Percentiles rank a stretch among this genome's conserved stretches.
Evolutionary conservation across 2,113 vertebrate species (phyloP).

Genomic region (Lanius collurio): DNA sequence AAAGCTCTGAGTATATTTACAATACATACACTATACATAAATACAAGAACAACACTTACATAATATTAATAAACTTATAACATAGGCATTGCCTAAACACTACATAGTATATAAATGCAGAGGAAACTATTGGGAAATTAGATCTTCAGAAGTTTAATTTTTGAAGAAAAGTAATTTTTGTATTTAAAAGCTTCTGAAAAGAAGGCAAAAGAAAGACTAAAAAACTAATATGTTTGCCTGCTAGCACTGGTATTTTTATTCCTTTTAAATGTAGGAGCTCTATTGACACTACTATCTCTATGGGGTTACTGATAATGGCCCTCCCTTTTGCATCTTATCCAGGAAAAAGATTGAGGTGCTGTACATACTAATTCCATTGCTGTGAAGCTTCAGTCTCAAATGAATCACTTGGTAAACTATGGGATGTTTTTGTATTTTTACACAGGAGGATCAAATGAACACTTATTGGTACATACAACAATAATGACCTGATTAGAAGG

Average conservation of each 20-base stretch:
- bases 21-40: slow-evolving; percentile 99
- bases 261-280: slow-evolving; percentile 42
- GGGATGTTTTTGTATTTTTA: slow-evolving; percentile 73
- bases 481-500: slow-evolving; percentile 33
- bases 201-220: slow-evolving; percentile 72
- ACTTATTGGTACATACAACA: background rate
- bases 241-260: slow-evolving; percentile 61
- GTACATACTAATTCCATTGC: slow-evolving; percentile 28
- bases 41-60: slow-evolving; percentile 99
- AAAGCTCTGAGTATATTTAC: slow-evolving; percentile 99
- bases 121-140: slow-evolving; percentile 87
- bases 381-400: slow-evolving; percentile 57
- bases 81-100: slow-evolving; percentile 90
- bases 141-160: slow-evolving; percentile 74
- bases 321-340: slow-evolving; percentile 25
- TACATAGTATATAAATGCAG: slow-evolving; percentile 89
- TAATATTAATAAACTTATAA: slow-evolving; percentile 97
- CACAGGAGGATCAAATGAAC: slow-evolving; percentile 64
- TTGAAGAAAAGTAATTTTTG: slow-evolving; percentile 70
- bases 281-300: slow-evolving; percentile 45
- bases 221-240: slow-evolving; percentile 61
- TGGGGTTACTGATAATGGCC: slow-evolving; percentile 25
- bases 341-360: slow-evolving; percentile 43
- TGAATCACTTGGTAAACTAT: slow-evolving; percentile 51
- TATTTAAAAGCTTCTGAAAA: slow-evolving; percentile 73